Percentiles rank a stretch among this genome's conserved stretches.
Conservation (phyloP, 2,113 vertebrate species). For the Gymnocephalus cernua region DNA sequence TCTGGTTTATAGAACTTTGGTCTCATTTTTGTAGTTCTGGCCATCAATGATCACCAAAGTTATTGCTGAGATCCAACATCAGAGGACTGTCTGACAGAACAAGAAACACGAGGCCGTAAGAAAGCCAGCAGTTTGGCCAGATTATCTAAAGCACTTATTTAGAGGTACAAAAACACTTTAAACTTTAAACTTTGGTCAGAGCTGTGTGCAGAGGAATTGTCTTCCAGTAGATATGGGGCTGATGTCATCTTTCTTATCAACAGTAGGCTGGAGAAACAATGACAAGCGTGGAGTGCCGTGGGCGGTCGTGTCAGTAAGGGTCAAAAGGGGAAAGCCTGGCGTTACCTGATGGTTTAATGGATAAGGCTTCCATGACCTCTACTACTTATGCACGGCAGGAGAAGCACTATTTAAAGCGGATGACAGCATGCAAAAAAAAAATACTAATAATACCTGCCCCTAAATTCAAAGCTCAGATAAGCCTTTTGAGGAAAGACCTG, state of each 20-base stretch:
- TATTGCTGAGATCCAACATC: neutral
- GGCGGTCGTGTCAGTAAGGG: neutral
- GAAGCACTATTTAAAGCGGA: conserved; percentile 31
- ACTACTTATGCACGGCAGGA: conserved; percentile 1
- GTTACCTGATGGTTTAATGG: conserved; percentile 23
- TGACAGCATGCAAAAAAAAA: conserved; percentile 45
- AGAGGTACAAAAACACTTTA: neutral
- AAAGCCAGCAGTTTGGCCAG: neutral
- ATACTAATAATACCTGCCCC: conserved; percentile 41
- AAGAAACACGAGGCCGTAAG: neutral
- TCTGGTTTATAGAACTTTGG: neutral
- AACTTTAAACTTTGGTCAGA: conserved; percentile 41
- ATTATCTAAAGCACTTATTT: neutral
- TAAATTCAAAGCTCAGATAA: conserved; percentile 46
- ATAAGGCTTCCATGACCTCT: conserved; percentile 13
- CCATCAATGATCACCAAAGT: neutral
- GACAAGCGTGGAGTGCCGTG: conserved; percentile 1
- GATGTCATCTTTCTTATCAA: conserved; percentile 67
- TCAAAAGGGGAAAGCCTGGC: conserved; percentile 51
- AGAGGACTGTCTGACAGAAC: neutral
- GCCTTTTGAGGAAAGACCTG: conserved; percentile 22
- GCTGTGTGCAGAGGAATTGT: conserved; percentile 28
- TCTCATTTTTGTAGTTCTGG: neutral
- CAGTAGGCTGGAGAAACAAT: conserved; percentile 32
- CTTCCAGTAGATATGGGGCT: conserved; percentile 52